phyloP scores from a whole-genome alignment of 1,140 invertebrate genomes.

The Drosophila biarmipes region DNA sequence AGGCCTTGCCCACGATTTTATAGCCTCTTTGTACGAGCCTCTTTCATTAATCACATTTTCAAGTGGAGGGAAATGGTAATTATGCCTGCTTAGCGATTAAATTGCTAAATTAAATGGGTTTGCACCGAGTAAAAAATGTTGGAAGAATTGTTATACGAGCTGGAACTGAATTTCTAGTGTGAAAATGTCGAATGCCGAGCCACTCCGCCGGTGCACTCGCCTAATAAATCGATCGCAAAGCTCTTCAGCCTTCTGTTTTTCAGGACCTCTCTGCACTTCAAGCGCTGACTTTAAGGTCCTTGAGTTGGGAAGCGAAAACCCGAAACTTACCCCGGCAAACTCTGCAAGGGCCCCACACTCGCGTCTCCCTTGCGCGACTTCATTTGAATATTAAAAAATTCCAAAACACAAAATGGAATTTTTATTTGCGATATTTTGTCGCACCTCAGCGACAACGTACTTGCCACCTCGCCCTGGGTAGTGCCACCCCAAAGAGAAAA shows the following conservation, averaged over 20 bases:
- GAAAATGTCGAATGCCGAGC: background rate
- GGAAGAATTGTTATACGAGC: too few species aligned
- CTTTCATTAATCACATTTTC: background rate
- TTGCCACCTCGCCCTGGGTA: constrained; percentile 70
- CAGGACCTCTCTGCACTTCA: constrained; percentile 10
- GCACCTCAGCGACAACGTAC: constrained; percentile 82
- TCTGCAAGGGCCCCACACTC: constrained; percentile 15
- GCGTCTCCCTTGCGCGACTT: constrained; percentile 42
- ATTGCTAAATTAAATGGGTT: background rate
- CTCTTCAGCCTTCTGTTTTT: constrained; percentile 9
- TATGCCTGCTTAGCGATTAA: background rate
- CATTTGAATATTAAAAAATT: constrained; percentile 83
- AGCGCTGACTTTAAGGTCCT: constrained; percentile 30
- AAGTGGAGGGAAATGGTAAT: background rate
- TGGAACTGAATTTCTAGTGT: background rate
- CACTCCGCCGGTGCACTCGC: background rate
- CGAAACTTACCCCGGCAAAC: constrained; percentile 18
- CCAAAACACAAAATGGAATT: constrained; percentile 81
- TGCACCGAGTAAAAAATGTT: background rate
- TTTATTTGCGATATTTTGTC: constrained; percentile 84
- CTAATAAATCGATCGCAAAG: constrained; percentile 9
- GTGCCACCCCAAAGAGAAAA: constrained; percentile 12
- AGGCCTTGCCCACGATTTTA: constrained; percentile 5
- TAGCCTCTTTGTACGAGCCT: background rate
- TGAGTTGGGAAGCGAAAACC: background rate